These are phyloP conservation scores for Perognathus longimembris DNA, from an alignment of 2,113 vertebrate genomes.

Conservation along the genomic window DNA sequence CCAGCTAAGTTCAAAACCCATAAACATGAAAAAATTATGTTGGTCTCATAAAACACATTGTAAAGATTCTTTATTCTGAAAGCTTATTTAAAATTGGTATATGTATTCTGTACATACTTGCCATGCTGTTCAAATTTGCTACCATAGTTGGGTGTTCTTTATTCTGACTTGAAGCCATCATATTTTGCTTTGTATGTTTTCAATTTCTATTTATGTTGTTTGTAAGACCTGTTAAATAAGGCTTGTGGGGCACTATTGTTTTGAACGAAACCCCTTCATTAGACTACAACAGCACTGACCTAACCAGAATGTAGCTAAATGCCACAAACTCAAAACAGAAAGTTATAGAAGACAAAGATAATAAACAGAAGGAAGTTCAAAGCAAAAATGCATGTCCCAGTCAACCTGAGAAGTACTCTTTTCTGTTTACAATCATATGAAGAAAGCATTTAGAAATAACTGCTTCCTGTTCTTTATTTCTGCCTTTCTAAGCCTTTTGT, in stretches of 20 bases:
- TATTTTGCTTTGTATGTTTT: background rate
- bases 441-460: background rate
- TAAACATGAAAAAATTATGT: too few relatives aligned
- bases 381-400: background rate
- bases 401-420: too few relatives aligned
- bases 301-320: background rate
- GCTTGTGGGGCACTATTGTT: background rate
- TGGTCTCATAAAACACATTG: background rate
- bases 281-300: background rate
- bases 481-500: background rate
- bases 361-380: too few relatives aligned
- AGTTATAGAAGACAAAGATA: background rate
- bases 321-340: background rate
- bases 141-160: background rate
- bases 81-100: background rate
- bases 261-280: background rate
- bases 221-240: background rate
- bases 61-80: background rate
- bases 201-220: background rate
- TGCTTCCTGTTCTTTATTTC: background rate
- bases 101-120: background rate
- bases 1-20: too few relatives aligned
- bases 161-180: background rate
- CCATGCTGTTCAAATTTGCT: background rate
- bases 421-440: background rate